Evolutionary conservation across 2,113 vertebrate genomes (phyloP).

Genomic region (Archilochus colubris): DNA sequence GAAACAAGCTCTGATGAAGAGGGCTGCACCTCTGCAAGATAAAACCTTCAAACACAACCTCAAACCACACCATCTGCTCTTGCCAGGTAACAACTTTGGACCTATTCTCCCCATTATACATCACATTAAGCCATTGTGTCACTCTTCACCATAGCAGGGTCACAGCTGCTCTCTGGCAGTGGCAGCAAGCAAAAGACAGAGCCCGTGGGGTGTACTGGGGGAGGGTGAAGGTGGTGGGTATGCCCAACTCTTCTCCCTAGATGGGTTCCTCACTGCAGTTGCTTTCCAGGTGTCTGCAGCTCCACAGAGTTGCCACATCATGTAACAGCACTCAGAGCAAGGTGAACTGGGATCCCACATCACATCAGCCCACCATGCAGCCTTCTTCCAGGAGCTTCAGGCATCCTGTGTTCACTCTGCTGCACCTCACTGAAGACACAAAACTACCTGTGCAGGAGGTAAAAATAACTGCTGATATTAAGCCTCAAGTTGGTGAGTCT

Average conservation of each 20-base stretch:
- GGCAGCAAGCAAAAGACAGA: neutral
- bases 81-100: neutral
- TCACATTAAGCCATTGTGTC: neutral
- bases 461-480: neutral
- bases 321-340: rapidly evolving
- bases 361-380: neutral
- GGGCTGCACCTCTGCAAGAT: neutral
- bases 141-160: neutral
- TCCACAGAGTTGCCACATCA: neutral
- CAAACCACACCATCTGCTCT: neutral
- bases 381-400: neutral
- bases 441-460: neutral
- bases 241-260: neutral
- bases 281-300: neutral
- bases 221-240: neutral
- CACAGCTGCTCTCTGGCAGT: rapidly evolving
- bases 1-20: neutral
- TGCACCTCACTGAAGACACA: rapidly evolving
- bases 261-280: neutral
- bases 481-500: neutral
- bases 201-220: rapidly evolving
- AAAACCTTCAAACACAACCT: neutral
- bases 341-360: rapidly evolving
- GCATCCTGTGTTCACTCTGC: neutral
- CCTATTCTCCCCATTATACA: neutral